These are phyloP conservation scores for Peromyscus californicus DNA, from an alignment of 2,113 vertebrate species.

Conservation along the genomic window DNA sequence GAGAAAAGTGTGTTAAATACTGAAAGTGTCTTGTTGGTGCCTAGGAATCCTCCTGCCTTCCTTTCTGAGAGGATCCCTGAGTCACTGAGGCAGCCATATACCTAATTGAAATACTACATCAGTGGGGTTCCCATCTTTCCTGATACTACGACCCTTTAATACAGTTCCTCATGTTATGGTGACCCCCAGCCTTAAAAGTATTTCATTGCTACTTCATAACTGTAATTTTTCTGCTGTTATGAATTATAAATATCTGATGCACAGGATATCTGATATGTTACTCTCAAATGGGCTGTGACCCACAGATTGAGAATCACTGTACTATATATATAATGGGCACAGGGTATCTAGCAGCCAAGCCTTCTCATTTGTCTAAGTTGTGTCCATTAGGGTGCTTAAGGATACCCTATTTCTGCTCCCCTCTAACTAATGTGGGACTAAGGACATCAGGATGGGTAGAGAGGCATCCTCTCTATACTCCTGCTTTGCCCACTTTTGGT, in stretches of 20 bases:
- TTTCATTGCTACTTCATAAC: not conserved
- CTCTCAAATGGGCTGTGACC: not conserved
- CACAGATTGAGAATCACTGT: not conserved
- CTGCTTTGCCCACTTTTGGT: not conserved
- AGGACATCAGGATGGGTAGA: not conserved
- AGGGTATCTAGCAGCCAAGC: not conserved
- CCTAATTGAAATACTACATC: not conserved
- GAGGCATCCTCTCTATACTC: not conserved
- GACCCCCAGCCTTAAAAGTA: not conserved
- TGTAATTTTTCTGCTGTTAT: not conserved
- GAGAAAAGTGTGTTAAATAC: not conserved
- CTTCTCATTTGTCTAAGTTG: not conserved
- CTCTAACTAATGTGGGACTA: not conserved
- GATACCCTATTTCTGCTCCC: not conserved
- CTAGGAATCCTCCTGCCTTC: not conserved
- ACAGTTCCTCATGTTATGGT: not conserved
- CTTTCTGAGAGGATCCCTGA: not conserved
- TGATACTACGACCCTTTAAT: not conserved
- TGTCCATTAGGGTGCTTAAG: not conserved
- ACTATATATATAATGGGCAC: not conserved
- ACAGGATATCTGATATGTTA: not conserved
- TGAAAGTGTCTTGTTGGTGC: not conserved
- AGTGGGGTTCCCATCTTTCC: not conserved
- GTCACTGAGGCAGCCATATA: not conserved
- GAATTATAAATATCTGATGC: not conserved